Evolutionary conservation across 2,888 invertebrate species (phyloP), one percentile per base, ranked within the genome.

Genomic region (Crioceris asparagi): DNA sequence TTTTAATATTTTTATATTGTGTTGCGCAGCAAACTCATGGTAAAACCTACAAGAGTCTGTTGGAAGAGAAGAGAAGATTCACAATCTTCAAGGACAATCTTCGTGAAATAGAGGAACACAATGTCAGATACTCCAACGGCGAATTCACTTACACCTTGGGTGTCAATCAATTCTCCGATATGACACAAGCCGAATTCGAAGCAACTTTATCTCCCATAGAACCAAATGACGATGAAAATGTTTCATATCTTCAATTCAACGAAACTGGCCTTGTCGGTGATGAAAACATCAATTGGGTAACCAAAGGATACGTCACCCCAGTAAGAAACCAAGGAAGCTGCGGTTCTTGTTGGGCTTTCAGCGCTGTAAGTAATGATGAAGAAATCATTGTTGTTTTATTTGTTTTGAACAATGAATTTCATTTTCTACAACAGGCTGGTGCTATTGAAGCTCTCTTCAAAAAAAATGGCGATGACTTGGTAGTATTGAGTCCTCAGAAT

Each of bases 401-500:
- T 21, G 6, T 7, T 33, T 37, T 5, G 10, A 41, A 21, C 21
- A 21, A 21, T 21, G 21, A 21, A 21, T 12, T 15, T 2, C 7
- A 17, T 35, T 27, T 4, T 17, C 17, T 11, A 7, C 11, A n/a
- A n/a, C 12, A 46, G 4, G 53, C 55, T 7, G 62, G 56, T 1
- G 51, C 62, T 0, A 39, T 65, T 4, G 65, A 65, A 41, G 61
- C 62, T 1, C 41, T 37, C 8, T 11, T 38, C 4, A 32, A 36
- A 5, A 19, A 38, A 2, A 32, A 37, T 11, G 29, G 58, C 1
- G 60, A 60, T 0, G 38, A 57, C 4, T 41, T 64, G 15, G 55
- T 57, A 2, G 54, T 61, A 3, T 48, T 65, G 3, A 64, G 64
- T 2, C 56, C 57, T 23, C 65, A 65, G 39, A 56, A 62, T 40